These are phyloP conservation scores for Thumatha senex DNA, from an alignment of 2,888 invertebrate species.

Conservation along the genomic window DNA sequence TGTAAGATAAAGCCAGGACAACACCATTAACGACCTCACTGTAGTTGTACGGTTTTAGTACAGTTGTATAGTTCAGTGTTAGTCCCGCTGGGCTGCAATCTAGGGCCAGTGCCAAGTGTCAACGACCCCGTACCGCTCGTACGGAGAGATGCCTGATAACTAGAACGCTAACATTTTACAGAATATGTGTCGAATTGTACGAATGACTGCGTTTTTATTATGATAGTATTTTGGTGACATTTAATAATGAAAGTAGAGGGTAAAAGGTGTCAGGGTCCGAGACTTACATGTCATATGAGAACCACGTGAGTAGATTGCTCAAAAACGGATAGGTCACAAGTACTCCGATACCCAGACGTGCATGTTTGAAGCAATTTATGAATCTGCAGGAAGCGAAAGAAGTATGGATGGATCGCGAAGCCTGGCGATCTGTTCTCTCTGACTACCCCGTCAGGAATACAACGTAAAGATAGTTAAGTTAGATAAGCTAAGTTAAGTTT, in stretches of 20 bases:
- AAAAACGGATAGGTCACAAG: too few species aligned
- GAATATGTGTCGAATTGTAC: neutral
- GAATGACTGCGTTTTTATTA: neutral
- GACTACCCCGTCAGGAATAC: too few species aligned
- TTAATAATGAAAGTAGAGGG: neutral
- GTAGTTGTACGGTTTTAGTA: slow-evolving; percentile 1
- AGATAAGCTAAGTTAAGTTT: too few species aligned
- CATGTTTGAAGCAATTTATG: too few species aligned
- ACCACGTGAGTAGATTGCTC: too few species aligned
- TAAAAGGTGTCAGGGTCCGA: neutral
- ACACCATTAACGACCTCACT: slow-evolving; percentile 1
- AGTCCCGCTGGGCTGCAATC: slow-evolving; percentile 39
- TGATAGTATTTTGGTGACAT: too few species aligned
- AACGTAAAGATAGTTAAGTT: too few species aligned
- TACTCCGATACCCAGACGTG: too few species aligned
- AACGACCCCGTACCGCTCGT: slow-evolving; percentile 25
- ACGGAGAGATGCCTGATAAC: neutral
- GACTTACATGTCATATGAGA: too few species aligned
- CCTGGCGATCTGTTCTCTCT: too few species aligned
- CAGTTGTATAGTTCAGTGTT: slow-evolving; percentile 21
- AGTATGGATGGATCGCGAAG: too few species aligned
- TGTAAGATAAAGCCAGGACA: neutral
- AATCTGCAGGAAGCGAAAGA: too few species aligned
- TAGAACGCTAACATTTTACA: neutral
- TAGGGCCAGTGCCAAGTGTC: slow-evolving; percentile 43